Evolutionary conservation across 2,888 invertebrate genomes (phyloP).

Genomic region (Suillia variegata): DNA sequence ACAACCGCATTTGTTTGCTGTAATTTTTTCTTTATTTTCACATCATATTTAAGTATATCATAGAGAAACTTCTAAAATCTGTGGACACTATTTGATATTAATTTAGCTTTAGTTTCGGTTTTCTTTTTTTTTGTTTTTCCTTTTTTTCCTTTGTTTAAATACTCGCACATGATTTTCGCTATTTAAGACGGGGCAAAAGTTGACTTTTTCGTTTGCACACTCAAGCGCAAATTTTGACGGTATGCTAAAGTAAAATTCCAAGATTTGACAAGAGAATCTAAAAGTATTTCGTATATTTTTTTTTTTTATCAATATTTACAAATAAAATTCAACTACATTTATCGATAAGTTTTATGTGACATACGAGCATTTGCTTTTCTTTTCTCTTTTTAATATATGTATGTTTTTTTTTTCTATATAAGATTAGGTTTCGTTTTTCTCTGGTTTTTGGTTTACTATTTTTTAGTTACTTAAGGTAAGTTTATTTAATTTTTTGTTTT

Average conservation of each 20-base stretch:
- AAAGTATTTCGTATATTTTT: background rate
- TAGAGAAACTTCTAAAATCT: constrained; percentile 21
- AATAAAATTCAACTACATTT: constrained; percentile 21
- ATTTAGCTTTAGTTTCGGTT: constrained; percentile 14
- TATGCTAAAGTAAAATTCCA: too few relatives aligned
- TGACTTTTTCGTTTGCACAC: too few relatives aligned
- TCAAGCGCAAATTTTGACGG: too few relatives aligned
- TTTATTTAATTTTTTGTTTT: background rate
- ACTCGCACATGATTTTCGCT: constrained; percentile 15
- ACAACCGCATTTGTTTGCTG: too few relatives aligned
- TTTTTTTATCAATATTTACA: constrained; percentile 22
- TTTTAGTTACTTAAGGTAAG: background rate
- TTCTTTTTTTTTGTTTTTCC: constrained; percentile 18
- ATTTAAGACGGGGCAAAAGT: too few relatives aligned
- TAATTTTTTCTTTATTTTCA: constrained; percentile 21
- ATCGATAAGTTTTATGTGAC: background rate
- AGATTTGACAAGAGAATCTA: background rate
- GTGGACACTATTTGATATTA: constrained; percentile 12
- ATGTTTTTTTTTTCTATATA: background rate
- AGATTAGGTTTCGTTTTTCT: constrained; percentile 5
- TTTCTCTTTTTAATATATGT: background rate
- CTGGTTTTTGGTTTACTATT: constrained; percentile 11
- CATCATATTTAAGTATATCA: constrained; percentile 30
- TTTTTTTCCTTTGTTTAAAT: constrained; percentile 22
- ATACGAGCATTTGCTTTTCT: background rate